These are phyloP conservation scores for Euwallacea fornicatus DNA, from an alignment of 1,140 invertebrate species.

Conservation along the genomic window DNA sequence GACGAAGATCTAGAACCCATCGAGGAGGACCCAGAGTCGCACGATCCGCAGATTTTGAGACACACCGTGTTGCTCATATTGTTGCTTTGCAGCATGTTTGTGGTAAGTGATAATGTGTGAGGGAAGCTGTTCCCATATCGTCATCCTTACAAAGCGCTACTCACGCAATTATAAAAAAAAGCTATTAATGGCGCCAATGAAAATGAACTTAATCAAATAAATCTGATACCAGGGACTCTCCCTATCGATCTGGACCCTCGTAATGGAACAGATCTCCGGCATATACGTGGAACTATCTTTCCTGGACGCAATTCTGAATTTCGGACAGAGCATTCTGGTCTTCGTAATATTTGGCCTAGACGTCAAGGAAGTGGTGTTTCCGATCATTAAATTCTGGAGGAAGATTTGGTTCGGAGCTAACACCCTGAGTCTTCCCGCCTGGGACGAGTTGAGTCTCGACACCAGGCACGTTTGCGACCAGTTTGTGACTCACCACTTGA, in stretches of 20 bases:
- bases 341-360: slow-evolving; percentile 86
- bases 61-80: slow-evolving; percentile 84
- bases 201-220: background rate
- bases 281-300: slow-evolving; percentile 91
- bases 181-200: background rate
- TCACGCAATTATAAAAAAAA: background rate
- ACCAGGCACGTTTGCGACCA: slow-evolving; percentile 85
- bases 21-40: slow-evolving; percentile 59
- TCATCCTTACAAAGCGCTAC: too few relatives aligned
- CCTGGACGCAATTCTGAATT: slow-evolving; percentile 84
- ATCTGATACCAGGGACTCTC: slow-evolving; percentile 69
- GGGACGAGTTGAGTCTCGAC: slow-evolving; percentile 74
- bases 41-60: slow-evolving; percentile 72
- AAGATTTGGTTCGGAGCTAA: slow-evolving; percentile 71
- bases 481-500: slow-evolving; percentile 81
- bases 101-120: slow-evolving; percentile 62
- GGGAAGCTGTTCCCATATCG: too few relatives aligned
- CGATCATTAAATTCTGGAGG: slow-evolving; percentile 63
- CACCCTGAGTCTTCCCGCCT: slow-evolving; percentile 67
- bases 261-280: slow-evolving; percentile 82
- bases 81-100: slow-evolving; percentile 83
- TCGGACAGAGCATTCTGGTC: slow-evolving; percentile 84
- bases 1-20: slow-evolving; percentile 56
- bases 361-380: slow-evolving; percentile 70
- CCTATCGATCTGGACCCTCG: slow-evolving; percentile 81